Evolutionary conservation across 2,888 invertebrate genomes (phyloP), one percentile per base, ranked within the genome.

Genomic region (Barypeithes pellucidus): DNA sequence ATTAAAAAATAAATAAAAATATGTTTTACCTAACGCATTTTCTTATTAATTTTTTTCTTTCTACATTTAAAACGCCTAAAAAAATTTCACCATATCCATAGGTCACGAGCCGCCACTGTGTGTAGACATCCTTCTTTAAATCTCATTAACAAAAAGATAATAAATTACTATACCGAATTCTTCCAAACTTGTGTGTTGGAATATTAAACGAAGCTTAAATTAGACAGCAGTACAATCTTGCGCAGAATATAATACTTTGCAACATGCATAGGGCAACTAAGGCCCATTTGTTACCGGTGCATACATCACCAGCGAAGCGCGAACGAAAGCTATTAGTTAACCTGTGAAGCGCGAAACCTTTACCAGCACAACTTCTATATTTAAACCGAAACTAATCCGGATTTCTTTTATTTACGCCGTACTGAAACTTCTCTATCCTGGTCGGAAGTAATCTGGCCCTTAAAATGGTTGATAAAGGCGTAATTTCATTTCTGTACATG

Each of bases 311-410:
- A 63, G 12, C 50, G 63, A 20, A 63, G 63, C 63, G 63, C 50
- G 63, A 63, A 63, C 50, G 50, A 29, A 63, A 63, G 63, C 63
- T 36, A 63, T 63, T 63, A 63, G 63, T 63, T 63, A 63, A 63
- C 63, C 50, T 63, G 45, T 61, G 33, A 63, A 36, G 63, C 36
- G 50, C 63, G 50, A 63, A 63, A 33, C 63, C 63, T 63, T 63
- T 50, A 14, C 63, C n/a, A 22, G 18, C n/a, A 47, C 16, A 45
- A 50, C 63, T 63, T 36, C 50, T 63, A 63, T 63, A 63, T 63
- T 63, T 63, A 63, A 63, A 16, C 63, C 50, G 33, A 63, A 63
- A 50, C 50, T 50, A 63, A 50, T 22, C 50, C 33, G 16, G 63
- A 63, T 63, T 50, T 22, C 36, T 63, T 47, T 63, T 63, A 50